Evolutionary conservation across 2,888 invertebrate genomes (phyloP).

Genomic region (Steromphala cineraria): DNA sequence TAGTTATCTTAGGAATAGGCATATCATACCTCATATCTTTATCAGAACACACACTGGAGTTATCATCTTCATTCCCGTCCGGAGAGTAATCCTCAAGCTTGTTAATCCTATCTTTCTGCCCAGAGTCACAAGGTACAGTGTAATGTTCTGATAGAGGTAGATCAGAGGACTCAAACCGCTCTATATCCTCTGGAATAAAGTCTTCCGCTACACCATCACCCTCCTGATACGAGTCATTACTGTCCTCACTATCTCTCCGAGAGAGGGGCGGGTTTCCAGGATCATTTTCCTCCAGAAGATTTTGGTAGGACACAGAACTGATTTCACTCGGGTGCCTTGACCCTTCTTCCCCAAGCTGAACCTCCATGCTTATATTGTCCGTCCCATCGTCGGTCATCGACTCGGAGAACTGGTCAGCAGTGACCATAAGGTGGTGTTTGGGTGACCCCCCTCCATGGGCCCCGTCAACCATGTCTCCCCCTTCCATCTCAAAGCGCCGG

Average conservation of each 20-base stretch:
- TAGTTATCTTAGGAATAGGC: not conserved
- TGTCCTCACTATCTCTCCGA: conserved; percentile 66
- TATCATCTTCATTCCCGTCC: not conserved
- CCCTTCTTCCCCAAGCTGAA: conserved; percentile 72
- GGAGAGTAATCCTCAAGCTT: not conserved
- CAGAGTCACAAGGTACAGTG: not conserved
- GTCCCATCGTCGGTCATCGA: conserved; percentile 52
- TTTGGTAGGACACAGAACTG: conserved; percentile 71
- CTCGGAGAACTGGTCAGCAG: conserved; percentile 36
- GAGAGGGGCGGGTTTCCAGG: conserved; percentile 50
- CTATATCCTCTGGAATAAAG: conserved; percentile 53
- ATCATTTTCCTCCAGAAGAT: conserved; percentile 67
- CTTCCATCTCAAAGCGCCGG: not conserved
- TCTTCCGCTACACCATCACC: conserved; percentile 56
- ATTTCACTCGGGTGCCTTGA: conserved; percentile 73
- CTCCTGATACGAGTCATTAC: conserved; percentile 58
- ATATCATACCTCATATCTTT: not conserved
- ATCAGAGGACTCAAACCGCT: conserved; percentile 47
- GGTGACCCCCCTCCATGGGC: conserved; percentile 47
- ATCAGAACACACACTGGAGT: not conserved
- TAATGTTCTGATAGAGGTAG: conserved; percentile 44
- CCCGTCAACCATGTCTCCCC: conserved; percentile 39
- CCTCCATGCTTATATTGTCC: conserved; percentile 73
- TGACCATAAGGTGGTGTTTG: conserved; percentile 30
- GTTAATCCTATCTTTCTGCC: not conserved